phyloP scores from a whole-genome alignment of 2,113 vertebrate genomes.

The Conger conger region DNA sequence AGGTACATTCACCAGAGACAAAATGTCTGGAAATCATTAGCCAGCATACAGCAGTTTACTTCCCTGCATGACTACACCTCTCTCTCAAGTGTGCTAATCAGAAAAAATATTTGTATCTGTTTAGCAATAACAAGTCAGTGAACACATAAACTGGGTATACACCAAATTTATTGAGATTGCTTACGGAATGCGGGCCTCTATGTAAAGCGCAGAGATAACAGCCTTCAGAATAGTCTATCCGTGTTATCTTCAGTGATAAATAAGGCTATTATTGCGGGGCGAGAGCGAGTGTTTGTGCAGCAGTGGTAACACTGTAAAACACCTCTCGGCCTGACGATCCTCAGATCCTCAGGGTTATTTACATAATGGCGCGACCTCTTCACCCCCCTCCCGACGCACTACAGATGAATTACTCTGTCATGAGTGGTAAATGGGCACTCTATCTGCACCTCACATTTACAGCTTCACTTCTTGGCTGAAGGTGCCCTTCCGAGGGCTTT shows the following conservation, averaged over 20 bases:
- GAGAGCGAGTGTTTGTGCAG: too few species aligned
- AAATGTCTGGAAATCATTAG: background rate
- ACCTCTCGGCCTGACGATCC: too few species aligned
- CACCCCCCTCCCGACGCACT: background rate
- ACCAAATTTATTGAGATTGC: background rate
- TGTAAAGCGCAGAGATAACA: background rate
- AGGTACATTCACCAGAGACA: background rate
- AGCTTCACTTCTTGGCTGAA: background rate
- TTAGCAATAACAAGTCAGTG: background rate
- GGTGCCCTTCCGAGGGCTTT: background rate
- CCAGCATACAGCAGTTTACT: background rate
- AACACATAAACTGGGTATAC: background rate
- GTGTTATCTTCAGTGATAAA: background rate
- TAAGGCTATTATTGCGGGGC: too few species aligned
- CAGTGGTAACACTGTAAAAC: too few species aligned
- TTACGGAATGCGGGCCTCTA: background rate
- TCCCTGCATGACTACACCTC: background rate
- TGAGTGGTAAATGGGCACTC: background rate
- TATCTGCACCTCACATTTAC: background rate
- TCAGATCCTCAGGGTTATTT: background rate
- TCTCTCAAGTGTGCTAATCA: background rate
- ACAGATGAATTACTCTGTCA: background rate
- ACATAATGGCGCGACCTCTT: background rate
- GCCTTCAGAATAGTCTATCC: background rate
- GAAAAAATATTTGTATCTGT: background rate